Evolutionary conservation across 2,888 invertebrate species (phyloP).

Genomic region (Caradrina clavipalpis): DNA sequence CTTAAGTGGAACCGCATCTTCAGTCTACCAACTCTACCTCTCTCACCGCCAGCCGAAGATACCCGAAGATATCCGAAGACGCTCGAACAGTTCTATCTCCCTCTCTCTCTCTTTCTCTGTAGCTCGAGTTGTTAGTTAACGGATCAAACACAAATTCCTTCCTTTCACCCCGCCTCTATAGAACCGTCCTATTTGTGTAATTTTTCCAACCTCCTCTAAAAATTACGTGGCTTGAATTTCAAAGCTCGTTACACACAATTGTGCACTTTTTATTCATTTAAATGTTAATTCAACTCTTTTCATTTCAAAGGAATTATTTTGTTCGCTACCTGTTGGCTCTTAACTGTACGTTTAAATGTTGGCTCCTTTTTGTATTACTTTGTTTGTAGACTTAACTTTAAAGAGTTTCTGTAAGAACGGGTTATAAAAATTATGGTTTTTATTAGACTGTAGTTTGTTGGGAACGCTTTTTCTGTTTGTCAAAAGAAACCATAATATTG

Average conservation of each 20-base stretch:
- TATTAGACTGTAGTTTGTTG: neutral
- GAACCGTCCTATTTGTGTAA: slow-evolving; percentile 24
- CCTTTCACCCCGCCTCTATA: neutral
- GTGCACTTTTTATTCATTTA: slow-evolving; percentile 60
- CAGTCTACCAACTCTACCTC: no score
- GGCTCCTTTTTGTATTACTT: slow-evolving; percentile 19
- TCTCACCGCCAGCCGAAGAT: no score
- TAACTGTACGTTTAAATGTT: slow-evolving; percentile 18
- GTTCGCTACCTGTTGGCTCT: slow-evolving; percentile 30
- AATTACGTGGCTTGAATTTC: slow-evolving; percentile 45
- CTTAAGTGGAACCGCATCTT: no score
- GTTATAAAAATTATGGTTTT: slow-evolving; percentile 1
- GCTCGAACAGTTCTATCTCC: no score
- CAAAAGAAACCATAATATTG: no score
- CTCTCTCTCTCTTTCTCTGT: no score
- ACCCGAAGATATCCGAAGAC: no score
- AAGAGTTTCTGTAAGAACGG: slow-evolving; percentile 9
- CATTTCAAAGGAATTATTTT: slow-evolving; percentile 43
- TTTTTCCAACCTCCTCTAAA: slow-evolving; percentile 26
- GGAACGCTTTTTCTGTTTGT: neutral
- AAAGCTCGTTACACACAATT: slow-evolving; percentile 47
- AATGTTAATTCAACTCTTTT: slow-evolving; percentile 49
- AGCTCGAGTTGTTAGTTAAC: neutral
- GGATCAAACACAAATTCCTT: neutral
- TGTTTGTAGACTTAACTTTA: slow-evolving; percentile 16